Percentiles rank a stretch among this genome's conserved stretches.
phyloP scores from a whole-genome alignment of 2,797 vertebrate genomes.

The Gephyroberyx darwinii region DNA sequence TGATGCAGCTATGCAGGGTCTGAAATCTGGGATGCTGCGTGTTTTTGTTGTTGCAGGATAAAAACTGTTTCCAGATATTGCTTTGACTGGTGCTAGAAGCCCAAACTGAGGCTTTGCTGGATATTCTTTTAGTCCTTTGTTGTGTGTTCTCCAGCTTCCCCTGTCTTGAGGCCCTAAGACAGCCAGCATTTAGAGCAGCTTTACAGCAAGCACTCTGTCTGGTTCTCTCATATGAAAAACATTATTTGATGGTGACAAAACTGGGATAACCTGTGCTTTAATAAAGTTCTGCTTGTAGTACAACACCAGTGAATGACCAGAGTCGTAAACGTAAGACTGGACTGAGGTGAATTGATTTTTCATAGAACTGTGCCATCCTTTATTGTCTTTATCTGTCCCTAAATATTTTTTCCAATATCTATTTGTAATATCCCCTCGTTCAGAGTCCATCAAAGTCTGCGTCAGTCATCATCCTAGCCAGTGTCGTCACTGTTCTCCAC shows the following conservation, averaged over 20 bases:
- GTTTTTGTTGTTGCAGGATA: conserved; percentile 70
- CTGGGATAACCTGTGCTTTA: conserved; percentile 14
- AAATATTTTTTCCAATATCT: not conserved
- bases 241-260: conserved; percentile 31
- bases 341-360: not conserved
- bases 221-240: conserved; percentile 53
- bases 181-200: conserved; percentile 46
- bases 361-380: not conserved
- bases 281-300: conserved; percentile 11
- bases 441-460: conserved; percentile 15
- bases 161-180: conserved; percentile 45
- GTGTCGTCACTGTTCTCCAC: conserved; percentile 39
- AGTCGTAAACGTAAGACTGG: not conserved
- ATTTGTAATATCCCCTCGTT: not conserved
- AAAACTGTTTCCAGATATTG: conserved; percentile 81
- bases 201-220: conserved; percentile 34
- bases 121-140: conserved; percentile 72
- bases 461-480: conserved; percentile 30
- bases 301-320: not conserved
- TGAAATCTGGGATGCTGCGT: conserved; percentile 70
- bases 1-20: conserved; percentile 65
- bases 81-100: conserved; percentile 71
- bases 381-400: not conserved
- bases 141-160: conserved; percentile 67
- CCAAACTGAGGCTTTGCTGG: conserved; percentile 72